phyloP scores from a whole-genome alignment of 2,113 vertebrate genomes.

The Ptilonorhynchus violaceus region DNA sequence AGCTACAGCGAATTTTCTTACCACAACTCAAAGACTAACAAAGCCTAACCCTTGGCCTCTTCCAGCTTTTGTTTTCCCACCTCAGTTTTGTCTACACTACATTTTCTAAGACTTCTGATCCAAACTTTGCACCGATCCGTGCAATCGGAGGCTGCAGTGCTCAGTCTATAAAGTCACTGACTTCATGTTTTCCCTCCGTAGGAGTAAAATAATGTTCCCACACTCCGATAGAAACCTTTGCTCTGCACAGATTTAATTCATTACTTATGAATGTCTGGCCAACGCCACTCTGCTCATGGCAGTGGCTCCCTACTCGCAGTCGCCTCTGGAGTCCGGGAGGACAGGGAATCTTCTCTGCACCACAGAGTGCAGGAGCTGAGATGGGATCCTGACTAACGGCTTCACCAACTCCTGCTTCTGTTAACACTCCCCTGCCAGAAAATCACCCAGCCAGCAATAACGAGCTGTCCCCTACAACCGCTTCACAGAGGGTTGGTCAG shows the following conservation, averaged over 20 bases:
- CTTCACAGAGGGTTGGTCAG: background rate
- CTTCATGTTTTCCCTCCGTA: slow-evolving; percentile 34
- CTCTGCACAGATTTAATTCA: slow-evolving; percentile 58
- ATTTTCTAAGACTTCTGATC: background rate
- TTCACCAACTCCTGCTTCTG: background rate
- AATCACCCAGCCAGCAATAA: background rate
- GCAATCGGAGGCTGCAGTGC: background rate
- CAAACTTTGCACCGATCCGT: background rate
- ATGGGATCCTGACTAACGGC: background rate
- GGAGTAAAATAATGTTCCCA: slow-evolving; percentile 49
- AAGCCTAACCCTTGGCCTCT: background rate
- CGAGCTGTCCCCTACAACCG: background rate
- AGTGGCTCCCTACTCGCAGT: background rate
- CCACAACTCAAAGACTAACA: background rate
- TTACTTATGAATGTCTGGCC: slow-evolving; percentile 55
- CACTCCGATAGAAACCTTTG: slow-evolving; percentile 49
- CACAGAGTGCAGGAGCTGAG: background rate
- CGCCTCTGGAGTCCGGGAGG: rapidly evolving
- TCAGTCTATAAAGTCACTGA: background rate
- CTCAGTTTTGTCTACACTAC: background rate
- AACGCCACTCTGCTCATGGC: background rate
- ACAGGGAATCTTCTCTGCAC: background rate
- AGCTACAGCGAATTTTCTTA: background rate
- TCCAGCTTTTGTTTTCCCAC: background rate
- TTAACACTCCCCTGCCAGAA: background rate